Evolutionary conservation across 2,797 vertebrate genomes (phyloP), one percentile per base, ranked within the genome.

Genomic region (Onychomys arenicola): DNA sequence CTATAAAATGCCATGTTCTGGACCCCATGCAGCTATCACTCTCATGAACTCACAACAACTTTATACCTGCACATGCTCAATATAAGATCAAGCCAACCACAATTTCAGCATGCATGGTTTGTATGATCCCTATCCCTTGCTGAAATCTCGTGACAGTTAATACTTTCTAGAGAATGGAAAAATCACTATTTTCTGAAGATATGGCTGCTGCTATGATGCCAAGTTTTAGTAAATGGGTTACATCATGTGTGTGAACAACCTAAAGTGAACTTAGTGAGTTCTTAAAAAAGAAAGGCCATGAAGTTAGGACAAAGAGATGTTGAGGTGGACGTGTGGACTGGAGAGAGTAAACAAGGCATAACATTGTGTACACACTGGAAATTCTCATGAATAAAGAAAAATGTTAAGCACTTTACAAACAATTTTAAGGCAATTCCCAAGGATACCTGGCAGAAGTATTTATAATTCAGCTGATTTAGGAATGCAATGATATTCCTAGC

Each of bases 381-480:
- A 37, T 55, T 11, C n/a, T 87, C 5, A 25, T 29, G 85, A 87
- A 87, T 17, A 37, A 69, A 55, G 2, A 73, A 61, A 43, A 94
- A 94, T 7, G 16, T 49, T 69, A 87, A 87, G 71, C 10, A 81
- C 5, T 34, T 71, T 19, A 67, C 65, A 93, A 73, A 86, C 13
- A 82, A 23, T 40, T 69, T 71, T 88, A 40, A 94, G 4, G 43
- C 82, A 93, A 90, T 55, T 65, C 13, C 83, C 67, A 93, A 83
- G 59, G 37, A 69, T 75, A 80, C 11, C 57, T 63, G 46, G 19
- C 2, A 93, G 21, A 67, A 55, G 19, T 40, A 83, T 29, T 77
- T 23, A 88, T 83, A 76, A 78, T 96, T 94, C 77, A 86, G 57
- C 19, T 90, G 90, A 90, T 59, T 94, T 85, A 94, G 25, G 49